These are phyloP conservation scores for Cottoperca gobio DNA, from an alignment of 2,797 vertebrate genomes.

Conservation along the genomic window DNA sequence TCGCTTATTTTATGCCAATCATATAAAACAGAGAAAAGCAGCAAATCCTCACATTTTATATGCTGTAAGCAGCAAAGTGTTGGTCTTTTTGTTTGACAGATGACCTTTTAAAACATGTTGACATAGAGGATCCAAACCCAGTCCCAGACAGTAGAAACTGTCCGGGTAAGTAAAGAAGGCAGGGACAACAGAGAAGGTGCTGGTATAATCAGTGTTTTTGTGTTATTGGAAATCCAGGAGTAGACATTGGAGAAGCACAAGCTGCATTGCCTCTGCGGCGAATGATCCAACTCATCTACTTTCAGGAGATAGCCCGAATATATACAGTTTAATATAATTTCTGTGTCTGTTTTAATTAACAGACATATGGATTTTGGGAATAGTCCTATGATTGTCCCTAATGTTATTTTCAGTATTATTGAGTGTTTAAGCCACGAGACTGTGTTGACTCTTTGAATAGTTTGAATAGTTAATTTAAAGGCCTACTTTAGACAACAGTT, in stretches of 20 bases:
- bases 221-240: neutral
- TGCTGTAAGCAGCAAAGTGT: too few species aligned
- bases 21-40: neutral
- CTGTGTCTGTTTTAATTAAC: constrained; percentile 38
- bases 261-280: too few species aligned
- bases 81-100: neutral
- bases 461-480: constrained; percentile 47
- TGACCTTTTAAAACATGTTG: neutral
- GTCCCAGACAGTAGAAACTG: neutral
- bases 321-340: neutral
- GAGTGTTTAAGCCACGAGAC: constrained; percentile 27
- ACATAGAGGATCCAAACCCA: neutral
- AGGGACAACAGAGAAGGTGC: neutral
- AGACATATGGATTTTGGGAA: constrained; percentile 19
- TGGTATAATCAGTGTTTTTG: neutral
- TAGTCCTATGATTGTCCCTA: constrained; percentile 10
- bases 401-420: constrained; percentile 27
- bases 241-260: neutral
- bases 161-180: neutral
- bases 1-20: neutral
- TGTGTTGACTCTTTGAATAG: constrained; percentile 10
- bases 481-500: constrained; percentile 60
- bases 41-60: neutral
- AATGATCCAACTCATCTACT: too few species aligned
- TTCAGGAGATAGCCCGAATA: too few species aligned